A percentile compares a stretch with the other conserved stretches of the same genome.
Evolutionary conservation across 2,888 invertebrate species (phyloP).

Genomic region (Caenorhabditis becei): DNA sequence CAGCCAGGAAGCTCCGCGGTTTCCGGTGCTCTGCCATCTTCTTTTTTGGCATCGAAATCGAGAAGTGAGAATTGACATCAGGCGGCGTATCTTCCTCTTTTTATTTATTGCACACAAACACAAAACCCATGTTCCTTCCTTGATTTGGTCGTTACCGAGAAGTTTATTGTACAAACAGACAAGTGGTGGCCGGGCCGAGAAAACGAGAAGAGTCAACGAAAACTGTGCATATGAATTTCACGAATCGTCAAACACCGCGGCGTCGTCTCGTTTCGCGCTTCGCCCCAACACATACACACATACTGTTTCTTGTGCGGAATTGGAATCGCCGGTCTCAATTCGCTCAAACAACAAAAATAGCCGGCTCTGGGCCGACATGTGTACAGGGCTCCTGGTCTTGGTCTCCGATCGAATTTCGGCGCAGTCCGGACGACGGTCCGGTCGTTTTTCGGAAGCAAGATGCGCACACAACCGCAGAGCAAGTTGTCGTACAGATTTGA

Average conservation of each 20-base stretch:
- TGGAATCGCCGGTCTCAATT: constrained; percentile 51
- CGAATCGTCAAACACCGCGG: constrained; percentile 61
- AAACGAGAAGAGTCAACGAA: constrained; percentile 58
- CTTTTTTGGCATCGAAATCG: neutral
- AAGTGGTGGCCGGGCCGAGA: constrained; percentile 13
- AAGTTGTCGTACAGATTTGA: constrained; percentile 21
- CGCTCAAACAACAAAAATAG: constrained; percentile 62
- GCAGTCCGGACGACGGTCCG: constrained; percentile 2
- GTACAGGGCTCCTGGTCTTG: constrained; percentile 7
- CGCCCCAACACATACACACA: constrained; percentile 34
- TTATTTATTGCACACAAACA: constrained; percentile 42
- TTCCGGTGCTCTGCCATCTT: constrained; percentile 28
- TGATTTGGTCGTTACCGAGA: constrained; percentile 61
- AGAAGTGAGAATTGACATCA: constrained; percentile 16
- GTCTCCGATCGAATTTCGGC: constrained; percentile 48
- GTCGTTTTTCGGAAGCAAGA: constrained; percentile 6
- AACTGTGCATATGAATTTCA: constrained; percentile 63
- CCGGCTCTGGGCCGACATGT: constrained; percentile 35
- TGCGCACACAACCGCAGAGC: neutral
- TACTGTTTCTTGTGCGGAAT: constrained; percentile 46
- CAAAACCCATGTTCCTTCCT: constrained; percentile 54
- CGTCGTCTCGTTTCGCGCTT: constrained; percentile 39
- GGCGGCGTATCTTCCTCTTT: constrained; percentile 5
- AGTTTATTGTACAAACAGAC: constrained; percentile 56
- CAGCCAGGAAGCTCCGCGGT: neutral